Base-by-base conservation (phyloP, 2,797 vertebrate species). In the Scleropages formosus region DNA sequence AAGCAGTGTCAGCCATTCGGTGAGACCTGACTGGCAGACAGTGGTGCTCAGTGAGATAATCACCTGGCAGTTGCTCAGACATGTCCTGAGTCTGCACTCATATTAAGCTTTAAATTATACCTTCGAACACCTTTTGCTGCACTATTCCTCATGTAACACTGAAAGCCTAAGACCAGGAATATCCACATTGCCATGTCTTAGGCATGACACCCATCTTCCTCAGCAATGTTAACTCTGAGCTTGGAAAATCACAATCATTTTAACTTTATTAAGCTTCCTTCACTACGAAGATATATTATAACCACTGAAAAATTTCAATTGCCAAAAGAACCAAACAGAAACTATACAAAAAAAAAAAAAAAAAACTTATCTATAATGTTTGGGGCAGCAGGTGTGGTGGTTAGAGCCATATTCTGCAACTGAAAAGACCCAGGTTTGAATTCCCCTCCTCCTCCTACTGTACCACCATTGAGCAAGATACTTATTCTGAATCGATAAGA, bases 41-140 rank as follows among this genome's bases (percentile, higher is more conserved):
- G 12, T 8, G 24, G 47, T 53, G 47, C 67, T 49, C 49, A 27
- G 46, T 51, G n/a, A 39, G 39, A 51, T 53, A 51, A 69, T 69
- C 44, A 69, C 47, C 24, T 3, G 24, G 16, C 31, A 24, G 75
- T 67, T 61, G 66, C 70, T 49, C 51, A 56, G 49, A 70, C 75
- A 71, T 11, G 66, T 31, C 59, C 39, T 60, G 63, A 39, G 15
- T 8, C 15, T 56, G 24, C 8, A 24, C 12, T 18, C 6, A 49
- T 26, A 46, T 70, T 22, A 13, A 26, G 60, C 59, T 69, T 60
- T 24, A 62, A 56, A 59, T 39, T 20, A 76, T 58, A 70, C 53
- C 74, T 69, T 44, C 56, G 71, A 31, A 13, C 22, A 68, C 56
- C 56, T 51, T 27, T 58, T 62, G 47, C 73, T 39, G 51, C 20